Evolutionary conservation across 2,888 invertebrate species (phyloP).

Genomic region (Sinopyrophorus schimmeli): DNA sequence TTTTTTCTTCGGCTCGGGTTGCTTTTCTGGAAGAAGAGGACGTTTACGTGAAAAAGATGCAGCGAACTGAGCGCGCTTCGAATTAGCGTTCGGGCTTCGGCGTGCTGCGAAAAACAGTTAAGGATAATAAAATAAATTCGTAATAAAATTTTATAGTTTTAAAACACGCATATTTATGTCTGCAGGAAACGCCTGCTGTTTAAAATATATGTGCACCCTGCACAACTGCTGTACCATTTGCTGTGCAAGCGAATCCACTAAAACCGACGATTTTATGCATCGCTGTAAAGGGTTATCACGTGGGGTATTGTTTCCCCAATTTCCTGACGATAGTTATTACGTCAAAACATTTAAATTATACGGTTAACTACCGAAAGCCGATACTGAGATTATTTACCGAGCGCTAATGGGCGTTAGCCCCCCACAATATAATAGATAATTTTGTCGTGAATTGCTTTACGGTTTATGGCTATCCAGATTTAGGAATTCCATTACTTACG

Average conservation of each 20-base stretch:
- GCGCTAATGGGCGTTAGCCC: conserved; percentile 2
- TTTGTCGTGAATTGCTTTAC: too few species aligned
- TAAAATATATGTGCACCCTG: conserved; percentile 28
- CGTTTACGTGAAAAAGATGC: too few species aligned
- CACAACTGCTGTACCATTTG: conserved; percentile 28
- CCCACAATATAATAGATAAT: too few species aligned
- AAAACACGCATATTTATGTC: conserved; percentile 29
- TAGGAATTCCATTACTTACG: too few species aligned
- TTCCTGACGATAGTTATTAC: conserved; percentile 21
- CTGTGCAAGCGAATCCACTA: conserved; percentile 24
- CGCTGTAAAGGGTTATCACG: conserved; percentile 27
- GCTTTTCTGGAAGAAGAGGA: too few species aligned
- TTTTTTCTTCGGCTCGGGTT: too few species aligned
- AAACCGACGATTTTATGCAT: conserved; percentile 27
- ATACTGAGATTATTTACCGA: conserved; percentile 7
- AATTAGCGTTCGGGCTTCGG: not conserved
- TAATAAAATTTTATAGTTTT: conserved; percentile 29
- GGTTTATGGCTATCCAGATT: too few species aligned
- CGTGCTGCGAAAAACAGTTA: conserved; percentile 20
- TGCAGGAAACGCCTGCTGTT: conserved; percentile 30
- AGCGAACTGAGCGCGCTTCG: not conserved
- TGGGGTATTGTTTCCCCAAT: conserved; percentile 23
- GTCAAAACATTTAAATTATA: conserved; percentile 16
- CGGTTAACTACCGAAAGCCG: conserved; percentile 11
- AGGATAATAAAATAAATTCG: conserved; percentile 21